Base-by-base conservation (phyloP, 2,888 invertebrate genomes). In the Synanthedon andrenaeformis region DNA sequence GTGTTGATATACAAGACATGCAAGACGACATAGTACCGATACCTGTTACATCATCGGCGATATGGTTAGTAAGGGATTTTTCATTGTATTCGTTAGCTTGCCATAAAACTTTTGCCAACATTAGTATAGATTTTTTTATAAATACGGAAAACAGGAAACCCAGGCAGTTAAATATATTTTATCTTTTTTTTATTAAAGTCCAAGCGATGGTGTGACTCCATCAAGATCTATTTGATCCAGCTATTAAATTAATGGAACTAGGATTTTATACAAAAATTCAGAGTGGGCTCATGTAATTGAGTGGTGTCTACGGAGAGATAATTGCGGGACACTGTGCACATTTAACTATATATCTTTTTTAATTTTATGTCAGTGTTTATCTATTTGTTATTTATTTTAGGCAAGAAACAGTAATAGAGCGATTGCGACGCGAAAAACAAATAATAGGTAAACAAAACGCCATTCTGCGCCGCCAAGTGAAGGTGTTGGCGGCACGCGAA, bases 381-480 rank as follows among this genome's bases (percentile, higher is more conserved):
- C 23, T 52, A n/a, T 45, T 51, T 35, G 8, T 28, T 19, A 51
- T 35, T n/a, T 13, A 13, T 41, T n/a, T 8, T 54, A 88, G 88
- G 87, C 82, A 87, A 64, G 88, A 88, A 56, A 77, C 86, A 1
- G 59, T 84, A 1, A 72, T 88, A 59, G 88, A 88, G 13, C 76
- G 88, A 14, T 62, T 88, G 41, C 78, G 88, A 4, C 75, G 82
- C 8, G 88, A 88, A 53, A 88, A 88, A 53, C 85, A 87, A 54
- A 59, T 82, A 54, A 69, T 75, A 4, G 62, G 71, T 42, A 88
- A 85, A 62, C 88, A 88, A 62, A 88, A 88, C 56, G 65, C 74
- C 0, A 74, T 86, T 17, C 68, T 88, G 13, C 75, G 88, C 3
- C 71, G 84, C 49, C 88, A 88, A 60, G 81, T 88, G 35, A 86